A percentile compares a stretch with the other conserved stretches of the same genome.
Conservation (phyloP, 2,113 vertebrate genomes). For the Sardina pilchardus region DNA sequence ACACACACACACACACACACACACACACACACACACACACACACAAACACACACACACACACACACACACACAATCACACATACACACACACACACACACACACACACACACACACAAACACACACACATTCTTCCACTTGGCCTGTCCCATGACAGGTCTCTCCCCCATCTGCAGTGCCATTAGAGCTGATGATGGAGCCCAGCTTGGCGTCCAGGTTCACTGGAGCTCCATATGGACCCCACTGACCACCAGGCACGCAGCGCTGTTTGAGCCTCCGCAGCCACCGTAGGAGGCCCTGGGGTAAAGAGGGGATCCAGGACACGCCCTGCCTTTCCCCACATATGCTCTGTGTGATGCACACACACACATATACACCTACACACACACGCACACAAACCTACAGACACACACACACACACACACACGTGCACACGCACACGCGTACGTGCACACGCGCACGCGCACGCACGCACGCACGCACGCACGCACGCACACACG, state of each 20-base stretch:
- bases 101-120: constrained; percentile 18
- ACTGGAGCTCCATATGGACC: constrained; percentile 22
- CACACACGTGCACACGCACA: too few relatives aligned
- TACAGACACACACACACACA: too few relatives aligned
- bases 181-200: constrained; percentile 25
- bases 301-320: background rate
- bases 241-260: background rate
- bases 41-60: background rate
- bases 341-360: too few relatives aligned
- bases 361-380: too few relatives aligned
- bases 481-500: too few relatives aligned
- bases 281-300: background rate
- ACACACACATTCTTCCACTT: constrained; percentile 15
- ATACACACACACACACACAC: constrained; percentile 24
- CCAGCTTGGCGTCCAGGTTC: background rate
- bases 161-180: constrained; percentile 30
- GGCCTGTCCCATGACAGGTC: constrained; percentile 22
- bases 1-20: too few relatives aligned
- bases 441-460: too few relatives aligned
- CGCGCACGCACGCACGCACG: too few relatives aligned
- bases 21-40: too few relatives aligned
- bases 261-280: background rate
- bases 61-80: constrained; percentile 18
- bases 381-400: too few relatives aligned
- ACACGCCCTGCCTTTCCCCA: too few relatives aligned